Evolutionary conservation across 2,888 invertebrate species (phyloP), one percentile per base, ranked within the genome.

Genomic region (Ennomos quercinarius): DNA sequence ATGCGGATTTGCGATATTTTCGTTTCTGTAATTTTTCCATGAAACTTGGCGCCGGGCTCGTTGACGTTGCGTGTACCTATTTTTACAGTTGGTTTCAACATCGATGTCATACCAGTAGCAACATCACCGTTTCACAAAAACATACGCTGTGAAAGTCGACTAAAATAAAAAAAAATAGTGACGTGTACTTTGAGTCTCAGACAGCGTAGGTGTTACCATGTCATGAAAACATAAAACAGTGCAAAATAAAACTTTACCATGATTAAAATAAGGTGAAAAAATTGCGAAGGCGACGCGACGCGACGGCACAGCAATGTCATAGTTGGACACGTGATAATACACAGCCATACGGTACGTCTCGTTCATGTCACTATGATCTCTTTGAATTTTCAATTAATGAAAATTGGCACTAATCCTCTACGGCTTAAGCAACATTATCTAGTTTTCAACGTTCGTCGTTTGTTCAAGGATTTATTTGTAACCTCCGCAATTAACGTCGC

Each of bases 311-410:
- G 12, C 74, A 79, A 77, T 81, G 79, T 80, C 79, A 77, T 73
- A 69, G 55, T 59, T 62, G 48, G 68, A 76, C 78, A 81, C 77
- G 74, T 71, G 78, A 75, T 55, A 67, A 71, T 70, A 79, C 81
- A 76, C 77, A 81, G 81, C 83, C 81, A 81, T 77, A 78, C 73
- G 70, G 11, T 27, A 36, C 73, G 68, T 69, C n/a, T n/a, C 74
- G 75, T 68, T 74, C 72, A 73, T 80, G 74, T 74, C 78, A 81
- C n/a, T 73, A 78, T 74, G 74, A 68, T 41, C 42, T 57, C 27
- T 44, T 39, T 49, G 48, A 46, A 38, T 38, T 2, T 52, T 47
- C 27, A 36, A 49, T 45, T 46, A 41, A 17, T 49, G 41, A 9
- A 50, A 59, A 38, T 39, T 55, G 37, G 10, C 3, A 9, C 46